Evolutionary conservation across 2,797 vertebrate genomes (phyloP), one percentile per base, ranked within the genome.

Genomic region (Urocyon cinereoargenteus): DNA sequence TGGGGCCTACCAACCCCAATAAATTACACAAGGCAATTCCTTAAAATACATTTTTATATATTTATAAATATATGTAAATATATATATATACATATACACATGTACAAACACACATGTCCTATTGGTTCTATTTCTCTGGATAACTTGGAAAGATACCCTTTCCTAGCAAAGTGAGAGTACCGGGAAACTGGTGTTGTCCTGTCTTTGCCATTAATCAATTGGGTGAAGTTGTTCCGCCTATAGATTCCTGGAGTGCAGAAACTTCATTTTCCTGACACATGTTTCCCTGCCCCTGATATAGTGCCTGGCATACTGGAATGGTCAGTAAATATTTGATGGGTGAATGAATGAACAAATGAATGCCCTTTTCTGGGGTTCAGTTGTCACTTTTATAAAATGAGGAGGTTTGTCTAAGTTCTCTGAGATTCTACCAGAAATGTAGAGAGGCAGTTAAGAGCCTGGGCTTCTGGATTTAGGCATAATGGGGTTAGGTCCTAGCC

Each of bases 361-460:
- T 64, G 40, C 13, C 34, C 6, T 82, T 87, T 78, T 21, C 49
- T 72, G 75, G 62, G 70, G 26, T 51, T 93, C 28, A 64, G 75
- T 61, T 93, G 49, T 87, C n/a, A 73, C 77, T 79, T 88, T 19
- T 84, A 45, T 75, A 84, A 96, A 59, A 59, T 16, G 21, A 94
- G 9, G 26, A 64, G 12, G 19, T 78, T 88, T 36, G 12, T 28
- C 40, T 64, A 79, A 83, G 45, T 78, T 87, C 26, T 78, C 75
- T 13, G 36, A 91, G 57, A 31, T 11, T 55, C 16, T 96, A 59
- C 45, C 10, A 61, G 51, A 93, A 55, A 18, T 19, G 3, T 31
- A 91, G 36, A 61, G 2, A 53, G n/a, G 31, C 21, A 51, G 14
- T 68, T 28, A 62, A 59, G n/a, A 96, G 40, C 49, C 9, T 68